These are phyloP conservation scores for Macropus fuliginosus DNA, from an alignment of 2,797 vertebrate species.

Conservation along the genomic window DNA sequence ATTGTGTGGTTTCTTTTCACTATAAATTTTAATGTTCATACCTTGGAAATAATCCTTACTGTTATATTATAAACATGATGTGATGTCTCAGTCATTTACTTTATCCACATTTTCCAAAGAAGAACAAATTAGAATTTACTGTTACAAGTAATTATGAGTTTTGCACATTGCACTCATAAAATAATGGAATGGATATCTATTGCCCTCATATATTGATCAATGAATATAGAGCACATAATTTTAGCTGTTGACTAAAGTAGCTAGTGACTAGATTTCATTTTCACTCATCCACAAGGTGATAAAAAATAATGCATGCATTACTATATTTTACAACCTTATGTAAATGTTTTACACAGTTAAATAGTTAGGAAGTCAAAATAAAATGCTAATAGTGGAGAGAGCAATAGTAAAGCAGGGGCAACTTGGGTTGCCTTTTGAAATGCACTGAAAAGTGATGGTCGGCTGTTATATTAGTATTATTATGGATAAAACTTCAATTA, in stretches of 20 bases:
- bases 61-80: conserved; percentile 34
- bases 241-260: conserved; percentile 70
- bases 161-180: conserved; percentile 64
- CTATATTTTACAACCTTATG: conserved; percentile 76
- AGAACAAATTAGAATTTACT: conserved; percentile 67
- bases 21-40: conserved; percentile 63
- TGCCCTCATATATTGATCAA: conserved; percentile 56
- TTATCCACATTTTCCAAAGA: conserved; percentile 13
- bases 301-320: conserved; percentile 79
- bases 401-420: conserved; percentile 46
- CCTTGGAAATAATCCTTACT: background rate
- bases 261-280: conserved; percentile 76
- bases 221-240: conserved; percentile 68
- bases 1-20: conserved; percentile 64
- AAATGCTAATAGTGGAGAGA: conserved; percentile 73
- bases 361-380: conserved; percentile 78
- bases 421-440: conserved; percentile 43
- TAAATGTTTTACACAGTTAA: conserved; percentile 78
- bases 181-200: conserved; percentile 64
- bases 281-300: conserved; percentile 71
- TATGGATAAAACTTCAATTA: conserved; percentile 10
- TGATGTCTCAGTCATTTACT: conserved; percentile 47
- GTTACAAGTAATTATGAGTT: conserved; percentile 68
- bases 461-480: conserved; percentile 17
- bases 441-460: conserved; percentile 44